Percentiles rank a stretch among this genome's conserved stretches.
These are phyloP conservation scores for Pseudonaja textilis DNA, from an alignment of 2,113 vertebrate species.

Conservation along the genomic window DNA sequence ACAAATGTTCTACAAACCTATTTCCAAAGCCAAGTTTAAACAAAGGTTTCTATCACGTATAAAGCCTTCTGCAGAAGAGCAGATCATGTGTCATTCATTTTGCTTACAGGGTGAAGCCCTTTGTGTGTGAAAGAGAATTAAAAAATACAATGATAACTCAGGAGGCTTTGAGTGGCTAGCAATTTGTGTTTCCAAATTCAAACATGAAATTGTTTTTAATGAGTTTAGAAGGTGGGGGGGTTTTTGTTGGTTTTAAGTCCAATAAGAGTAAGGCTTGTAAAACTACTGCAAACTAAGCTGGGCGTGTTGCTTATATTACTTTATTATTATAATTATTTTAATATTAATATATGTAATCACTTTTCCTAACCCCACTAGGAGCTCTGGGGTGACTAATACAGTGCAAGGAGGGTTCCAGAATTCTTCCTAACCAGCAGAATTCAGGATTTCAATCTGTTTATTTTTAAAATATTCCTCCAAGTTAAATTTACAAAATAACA, in stretches of 20 bases:
- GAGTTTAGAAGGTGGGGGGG: neutral
- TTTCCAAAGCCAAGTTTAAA: slow-evolving; percentile 65
- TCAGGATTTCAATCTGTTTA: neutral
- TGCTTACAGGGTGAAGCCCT: slow-evolving; percentile 54
- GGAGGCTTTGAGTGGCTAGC: neutral
- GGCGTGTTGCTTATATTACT: neutral
- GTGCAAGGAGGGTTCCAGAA: neutral
- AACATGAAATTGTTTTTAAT: neutral
- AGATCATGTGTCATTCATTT: slow-evolving; percentile 51
- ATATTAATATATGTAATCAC: neutral
- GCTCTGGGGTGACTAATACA: neutral
- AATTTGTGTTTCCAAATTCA: slow-evolving; percentile 8
- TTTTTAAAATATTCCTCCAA: slow-evolving; percentile 1
- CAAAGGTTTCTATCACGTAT: slow-evolving; percentile 61
- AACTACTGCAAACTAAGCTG: neutral
- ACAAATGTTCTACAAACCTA: slow-evolving; percentile 60
- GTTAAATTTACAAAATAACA: neutral
- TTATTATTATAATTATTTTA: neutral
- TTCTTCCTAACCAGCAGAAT: neutral
- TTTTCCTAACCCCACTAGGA: neutral
- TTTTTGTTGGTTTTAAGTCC: neutral
- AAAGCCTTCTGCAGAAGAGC: slow-evolving; percentile 52
- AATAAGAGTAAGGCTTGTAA: neutral
- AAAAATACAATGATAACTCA: slow-evolving; percentile 33
- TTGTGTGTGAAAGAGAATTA: slow-evolving; percentile 57